Evolutionary conservation across 2,113 vertebrate genomes (phyloP).

Genomic region (Nesospiza acunhae): DNA sequence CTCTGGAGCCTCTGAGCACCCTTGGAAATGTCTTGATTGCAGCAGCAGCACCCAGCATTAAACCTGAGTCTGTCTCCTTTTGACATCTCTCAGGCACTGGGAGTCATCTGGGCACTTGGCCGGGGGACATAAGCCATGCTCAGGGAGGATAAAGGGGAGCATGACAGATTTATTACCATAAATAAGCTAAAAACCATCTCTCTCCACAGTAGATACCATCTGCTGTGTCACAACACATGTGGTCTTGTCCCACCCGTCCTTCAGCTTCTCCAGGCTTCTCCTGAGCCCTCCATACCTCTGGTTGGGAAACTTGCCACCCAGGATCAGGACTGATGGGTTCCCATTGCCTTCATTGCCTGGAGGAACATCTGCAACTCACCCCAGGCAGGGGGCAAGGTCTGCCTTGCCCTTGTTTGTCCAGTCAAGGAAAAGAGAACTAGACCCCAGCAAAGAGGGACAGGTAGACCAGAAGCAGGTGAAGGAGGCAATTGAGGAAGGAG

Average conservation of each 20-base stretch:
- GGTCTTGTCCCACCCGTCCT: conserved; percentile 26
- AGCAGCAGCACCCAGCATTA: neutral
- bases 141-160: neutral
- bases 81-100: neutral
- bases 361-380: neutral
- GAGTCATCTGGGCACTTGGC: neutral
- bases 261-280: conserved; percentile 34
- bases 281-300: conserved; percentile 25
- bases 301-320: conserved; percentile 36
- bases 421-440: neutral
- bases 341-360: neutral
- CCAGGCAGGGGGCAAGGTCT: neutral
- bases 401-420: neutral
- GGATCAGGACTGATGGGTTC: conserved; percentile 39
- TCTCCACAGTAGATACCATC: conserved; percentile 31
- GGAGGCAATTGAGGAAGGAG: neutral
- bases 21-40: neutral
- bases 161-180: conserved; percentile 18
- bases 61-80: neutral
- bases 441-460: neutral
- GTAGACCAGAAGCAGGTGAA: neutral
- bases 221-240: conserved; percentile 49
- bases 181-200: conserved; percentile 20
- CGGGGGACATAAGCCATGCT: neutral
- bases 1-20: neutral